Base-by-base conservation (phyloP, 1,140 invertebrate species). In the Trichomalopsis sarcophagae region DNA sequence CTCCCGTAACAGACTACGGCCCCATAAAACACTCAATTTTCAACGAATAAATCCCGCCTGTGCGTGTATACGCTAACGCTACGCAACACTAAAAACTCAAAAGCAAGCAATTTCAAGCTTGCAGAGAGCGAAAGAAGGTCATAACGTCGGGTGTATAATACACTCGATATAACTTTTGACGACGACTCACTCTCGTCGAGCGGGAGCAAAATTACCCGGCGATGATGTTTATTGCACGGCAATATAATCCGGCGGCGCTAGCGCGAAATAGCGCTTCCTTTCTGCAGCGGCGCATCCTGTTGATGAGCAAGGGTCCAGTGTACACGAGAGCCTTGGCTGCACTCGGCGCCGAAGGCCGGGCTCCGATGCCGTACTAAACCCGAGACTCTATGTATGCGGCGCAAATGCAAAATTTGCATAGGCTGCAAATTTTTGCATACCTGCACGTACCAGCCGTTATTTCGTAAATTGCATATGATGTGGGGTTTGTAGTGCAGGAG, bases 221-320 rank as follows among this genome's bases (percentile, higher is more conserved):
- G 86, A 82, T 73, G 74, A 87, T 81, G 75, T 62, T 86, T 84
- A 87, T 88, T 82, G 81, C 85, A 74, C 30, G 84, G 81, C 81
- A 86, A 86, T 86, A 86, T 86, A 30, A 66, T 36, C 23, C 44
- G 11, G 74, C 2, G 27, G 75, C 36, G 74, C 69, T 73, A 27
- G 68, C 78, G 82, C 23, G 68, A 82, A 75, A 81, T 86, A 84
- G 82, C 82, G 85, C 82, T 88, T 87, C 86, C 84, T 86, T 82
- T 85, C 74, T 82, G 85, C 80, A 50, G 23, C 55, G 81, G 44
- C 80, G 81, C 84, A 86, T 87, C 82, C 86, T 86, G 86, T 85
- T 85, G 84, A 87, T 87, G 84, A 9, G n/a, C 5, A 68, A 85
- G 87, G 82, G 76, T 85, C 85, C 87, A 85, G 84, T 85, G 36